Evolutionary conservation across 2,113 vertebrate genomes (phyloP).

Genomic region (Ploceus nigricollis): DNA sequence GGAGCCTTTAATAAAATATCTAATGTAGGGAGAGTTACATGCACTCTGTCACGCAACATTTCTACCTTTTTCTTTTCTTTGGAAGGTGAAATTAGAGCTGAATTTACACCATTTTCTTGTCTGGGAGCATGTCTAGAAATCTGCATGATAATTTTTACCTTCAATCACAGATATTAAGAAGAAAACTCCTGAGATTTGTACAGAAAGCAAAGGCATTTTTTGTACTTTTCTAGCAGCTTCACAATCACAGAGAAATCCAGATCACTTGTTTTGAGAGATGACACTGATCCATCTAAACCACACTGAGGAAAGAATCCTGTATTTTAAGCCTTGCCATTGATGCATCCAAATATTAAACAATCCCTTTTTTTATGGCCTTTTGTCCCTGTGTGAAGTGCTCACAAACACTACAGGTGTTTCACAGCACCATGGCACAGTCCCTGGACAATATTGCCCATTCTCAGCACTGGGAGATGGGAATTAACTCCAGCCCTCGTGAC

Average conservation of each 20-base stretch:
- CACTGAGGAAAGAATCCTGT: not conserved
- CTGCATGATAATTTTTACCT: not conserved
- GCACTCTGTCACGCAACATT: not conserved
- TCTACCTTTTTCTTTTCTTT: not conserved
- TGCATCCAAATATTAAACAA: not conserved
- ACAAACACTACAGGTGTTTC: not conserved
- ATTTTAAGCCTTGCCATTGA: not conserved
- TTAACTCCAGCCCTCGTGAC: not conserved
- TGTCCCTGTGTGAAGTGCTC: not conserved
- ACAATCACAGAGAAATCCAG: not conserved
- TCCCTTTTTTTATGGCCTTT: not conserved
- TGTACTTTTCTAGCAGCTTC: not conserved
- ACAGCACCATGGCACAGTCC: not conserved
- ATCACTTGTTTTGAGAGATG: not conserved
- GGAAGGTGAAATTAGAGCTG: not conserved
- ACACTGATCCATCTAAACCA: not conserved
- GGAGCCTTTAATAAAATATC: not conserved
- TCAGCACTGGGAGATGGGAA: not conserved
- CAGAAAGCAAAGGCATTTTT: not conserved
- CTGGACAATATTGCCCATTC: not conserved
- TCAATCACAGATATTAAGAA: not conserved
- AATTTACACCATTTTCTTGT: not conserved
- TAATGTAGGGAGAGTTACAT: not conserved
- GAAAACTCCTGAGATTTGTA: not conserved
- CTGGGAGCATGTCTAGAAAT: not conserved